Conservation (phyloP, 1,140 invertebrate species). For the Dendrolimus kikuchii region DNA sequence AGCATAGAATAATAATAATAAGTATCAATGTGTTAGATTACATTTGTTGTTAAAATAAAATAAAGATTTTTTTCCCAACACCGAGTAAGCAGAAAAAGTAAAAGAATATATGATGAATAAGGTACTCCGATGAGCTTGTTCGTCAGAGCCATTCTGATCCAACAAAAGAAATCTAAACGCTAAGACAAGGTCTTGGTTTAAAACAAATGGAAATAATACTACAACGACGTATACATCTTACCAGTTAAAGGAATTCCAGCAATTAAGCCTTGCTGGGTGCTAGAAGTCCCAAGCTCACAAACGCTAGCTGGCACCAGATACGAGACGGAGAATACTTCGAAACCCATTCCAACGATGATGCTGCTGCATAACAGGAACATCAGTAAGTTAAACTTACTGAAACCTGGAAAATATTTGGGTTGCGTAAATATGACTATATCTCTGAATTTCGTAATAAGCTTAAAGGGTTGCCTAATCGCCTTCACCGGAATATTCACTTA, state of each 20-base stretch:
- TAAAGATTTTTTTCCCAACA: no score
- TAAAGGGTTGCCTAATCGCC: no score
- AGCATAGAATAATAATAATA: no score
- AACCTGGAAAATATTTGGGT: slow-evolving; percentile 26
- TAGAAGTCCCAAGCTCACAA: slow-evolving; percentile 42
- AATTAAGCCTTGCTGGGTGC: slow-evolving; percentile 41
- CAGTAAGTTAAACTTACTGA: slow-evolving; percentile 41
- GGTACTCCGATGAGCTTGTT: no score
- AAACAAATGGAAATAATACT: not conserved
- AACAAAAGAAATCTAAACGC: no score
- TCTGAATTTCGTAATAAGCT: not conserved
- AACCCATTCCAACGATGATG: slow-evolving; percentile 40
- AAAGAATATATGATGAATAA: no score
- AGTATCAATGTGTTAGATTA: no score
- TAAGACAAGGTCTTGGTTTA: no score
- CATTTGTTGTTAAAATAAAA: no score
- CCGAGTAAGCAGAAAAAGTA: no score
- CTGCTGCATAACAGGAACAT: slow-evolving; percentile 25
- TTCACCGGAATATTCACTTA: no score
- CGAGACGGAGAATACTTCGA: slow-evolving; percentile 46
- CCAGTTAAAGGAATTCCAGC: slow-evolving; percentile 46
- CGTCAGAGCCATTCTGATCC: no score
- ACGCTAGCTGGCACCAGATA: slow-evolving; percentile 49
- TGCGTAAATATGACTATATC: not conserved
- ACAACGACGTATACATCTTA: slow-evolving; percentile 12